These are phyloP conservation scores for Thunnus albacares DNA, from an alignment of 2,797 vertebrate genomes.

Conservation along the genomic window DNA sequence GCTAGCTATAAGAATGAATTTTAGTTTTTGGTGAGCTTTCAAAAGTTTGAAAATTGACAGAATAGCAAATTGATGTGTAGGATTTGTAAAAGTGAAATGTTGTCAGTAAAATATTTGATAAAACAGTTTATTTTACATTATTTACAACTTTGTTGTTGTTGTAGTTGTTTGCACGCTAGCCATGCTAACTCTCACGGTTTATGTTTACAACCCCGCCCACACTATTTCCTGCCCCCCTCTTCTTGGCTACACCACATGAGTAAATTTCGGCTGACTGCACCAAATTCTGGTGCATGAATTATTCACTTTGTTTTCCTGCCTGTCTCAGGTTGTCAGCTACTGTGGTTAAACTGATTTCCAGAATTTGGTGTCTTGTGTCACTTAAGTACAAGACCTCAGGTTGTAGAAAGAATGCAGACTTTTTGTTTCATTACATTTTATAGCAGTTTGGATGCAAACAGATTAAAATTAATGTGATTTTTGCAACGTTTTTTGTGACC, in stretches of 20 bases:
- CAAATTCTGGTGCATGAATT: neutral
- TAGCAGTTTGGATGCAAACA: neutral
- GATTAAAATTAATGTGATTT: neutral
- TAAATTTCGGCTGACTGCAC: neutral
- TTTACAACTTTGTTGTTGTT: neutral
- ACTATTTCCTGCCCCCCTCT: neutral
- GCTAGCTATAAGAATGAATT: neutral
- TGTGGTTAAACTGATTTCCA: neutral
- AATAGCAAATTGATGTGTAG: neutral
- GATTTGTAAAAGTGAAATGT: neutral
- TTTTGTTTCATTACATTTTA: neutral
- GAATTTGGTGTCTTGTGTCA: neutral
- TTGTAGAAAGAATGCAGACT: neutral
- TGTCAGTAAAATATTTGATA: neutral
- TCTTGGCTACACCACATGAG: neutral
- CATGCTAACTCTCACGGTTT: neutral
- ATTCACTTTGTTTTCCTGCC: neutral
- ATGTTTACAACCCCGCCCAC: neutral
- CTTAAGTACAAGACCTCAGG: neutral
- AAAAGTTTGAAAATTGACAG: conserved; percentile 3
- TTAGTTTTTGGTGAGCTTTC: neutral
- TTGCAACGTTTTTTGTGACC: neutral
- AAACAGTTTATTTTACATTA: neutral
- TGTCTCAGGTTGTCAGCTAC: neutral
- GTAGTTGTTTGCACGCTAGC: neutral